phyloP scores from a whole-genome alignment of 2,888 invertebrate genomes.

The Clunio marinus region DNA sequence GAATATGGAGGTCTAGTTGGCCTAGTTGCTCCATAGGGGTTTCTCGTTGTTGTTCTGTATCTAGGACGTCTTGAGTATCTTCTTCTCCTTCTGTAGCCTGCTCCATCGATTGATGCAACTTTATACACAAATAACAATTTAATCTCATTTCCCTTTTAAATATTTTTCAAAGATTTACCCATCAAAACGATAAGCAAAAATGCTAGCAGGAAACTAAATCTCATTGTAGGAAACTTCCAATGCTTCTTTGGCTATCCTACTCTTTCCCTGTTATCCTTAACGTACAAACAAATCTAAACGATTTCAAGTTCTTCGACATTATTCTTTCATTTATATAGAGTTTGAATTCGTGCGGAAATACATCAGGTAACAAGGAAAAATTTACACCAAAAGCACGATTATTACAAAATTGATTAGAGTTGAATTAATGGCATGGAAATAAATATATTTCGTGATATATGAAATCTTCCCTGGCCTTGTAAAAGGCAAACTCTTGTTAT shows the following conservation, averaged over 20 bases:
- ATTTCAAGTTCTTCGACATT: neutral
- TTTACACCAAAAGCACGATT: neutral
- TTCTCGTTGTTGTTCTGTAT: slow-evolving; percentile 36
- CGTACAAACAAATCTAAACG: neutral
- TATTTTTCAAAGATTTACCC: neutral
- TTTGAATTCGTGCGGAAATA: neutral
- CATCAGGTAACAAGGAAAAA: slow-evolving; percentile 13
- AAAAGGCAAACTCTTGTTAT: too few relatives aligned
- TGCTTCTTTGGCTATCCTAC: neutral
- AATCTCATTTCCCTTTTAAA: neutral
- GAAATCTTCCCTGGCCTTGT: too few relatives aligned
- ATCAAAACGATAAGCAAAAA: neutral
- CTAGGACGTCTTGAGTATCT: neutral
- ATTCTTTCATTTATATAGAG: neutral
- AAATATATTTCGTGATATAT: neutral
- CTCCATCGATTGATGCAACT: slow-evolving; percentile 12
- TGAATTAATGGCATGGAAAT: neutral
- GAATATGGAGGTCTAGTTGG: slow-evolving; percentile 10
- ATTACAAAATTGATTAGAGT: neutral
- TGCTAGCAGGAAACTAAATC: slow-evolving; percentile 13
- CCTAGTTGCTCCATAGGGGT: neutral
- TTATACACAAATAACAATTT: too few relatives aligned
- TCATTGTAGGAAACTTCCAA: neutral
- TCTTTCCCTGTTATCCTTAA: neutral
- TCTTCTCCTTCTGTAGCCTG: neutral